These are phyloP conservation scores for Scaptomyza hsui DNA, from an alignment of 1,140 invertebrate genomes.

Conservation along the genomic window DNA sequence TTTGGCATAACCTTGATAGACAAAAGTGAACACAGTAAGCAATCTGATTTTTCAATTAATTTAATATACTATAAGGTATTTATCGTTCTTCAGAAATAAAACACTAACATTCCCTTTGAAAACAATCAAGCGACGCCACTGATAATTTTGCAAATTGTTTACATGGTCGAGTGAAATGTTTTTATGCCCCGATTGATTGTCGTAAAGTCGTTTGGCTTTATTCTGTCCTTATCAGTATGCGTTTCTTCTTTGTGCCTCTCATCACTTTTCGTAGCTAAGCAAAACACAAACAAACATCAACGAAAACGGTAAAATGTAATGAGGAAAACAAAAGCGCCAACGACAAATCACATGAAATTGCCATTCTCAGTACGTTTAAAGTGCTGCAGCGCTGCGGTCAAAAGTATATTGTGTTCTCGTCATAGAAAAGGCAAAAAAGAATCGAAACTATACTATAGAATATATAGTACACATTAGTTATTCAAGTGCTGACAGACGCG, in stretches of 20 bases:
- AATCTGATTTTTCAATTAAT: background rate
- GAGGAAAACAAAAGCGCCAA: conserved; percentile 28
- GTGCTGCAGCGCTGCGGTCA: conserved; percentile 49
- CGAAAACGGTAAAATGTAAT: conserved; percentile 53
- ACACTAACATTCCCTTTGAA: too few relatives aligned
- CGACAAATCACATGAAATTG: conserved; percentile 28
- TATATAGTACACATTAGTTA: conserved; percentile 5
- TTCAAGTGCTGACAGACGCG: conserved; percentile 8
- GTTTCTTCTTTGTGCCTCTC: conserved; percentile 19
- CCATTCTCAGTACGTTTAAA: conserved; percentile 48
- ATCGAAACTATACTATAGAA: background rate
- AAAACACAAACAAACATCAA: conserved; percentile 56
- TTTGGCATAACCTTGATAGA: conserved; percentile 17
- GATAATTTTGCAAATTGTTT: conserved; percentile 35
- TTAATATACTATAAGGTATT: too few relatives aligned
- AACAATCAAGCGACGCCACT: conserved; percentile 2
- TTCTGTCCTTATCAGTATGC: conserved; percentile 32
- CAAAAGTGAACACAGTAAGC: background rate
- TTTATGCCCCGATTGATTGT: conserved; percentile 50
- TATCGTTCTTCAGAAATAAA: too few relatives aligned
- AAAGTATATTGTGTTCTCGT: conserved; percentile 16
- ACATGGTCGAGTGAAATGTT: conserved; percentile 30
- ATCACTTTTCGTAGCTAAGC: conserved; percentile 22
- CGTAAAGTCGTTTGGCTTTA: conserved; percentile 10
- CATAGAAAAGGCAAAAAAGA: background rate